A percentile compares a stretch with the other conserved stretches of the same genome.
Evolutionary conservation across 2,797 vertebrate genomes (phyloP).

Genomic region (Sebastes paucispinis): DNA sequence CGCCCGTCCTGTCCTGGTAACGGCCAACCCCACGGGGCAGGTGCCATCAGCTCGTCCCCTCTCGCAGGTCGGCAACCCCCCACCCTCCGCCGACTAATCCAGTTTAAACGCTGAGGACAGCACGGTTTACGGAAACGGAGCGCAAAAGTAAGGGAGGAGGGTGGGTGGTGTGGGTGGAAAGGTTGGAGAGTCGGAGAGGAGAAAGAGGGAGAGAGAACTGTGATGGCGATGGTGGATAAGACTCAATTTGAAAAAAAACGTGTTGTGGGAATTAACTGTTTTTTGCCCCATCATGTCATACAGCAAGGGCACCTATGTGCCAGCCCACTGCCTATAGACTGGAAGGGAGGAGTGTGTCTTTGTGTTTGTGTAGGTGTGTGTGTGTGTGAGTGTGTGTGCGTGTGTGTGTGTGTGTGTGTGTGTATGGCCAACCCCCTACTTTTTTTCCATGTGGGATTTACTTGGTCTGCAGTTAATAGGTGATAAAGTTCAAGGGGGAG

Average conservation of each 20-base stretch:
- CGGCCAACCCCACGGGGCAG: conserved; percentile 37
- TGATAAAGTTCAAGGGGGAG: conserved; percentile 82
- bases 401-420: neutral
- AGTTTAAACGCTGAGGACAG: conserved; percentile 74
- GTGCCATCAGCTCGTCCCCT: conserved; percentile 64
- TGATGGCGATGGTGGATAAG: conserved; percentile 73
- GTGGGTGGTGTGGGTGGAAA: conserved; percentile 33
- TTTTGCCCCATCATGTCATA: conserved; percentile 81
- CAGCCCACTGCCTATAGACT: conserved; percentile 50
- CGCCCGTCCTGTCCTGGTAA: conserved; percentile 43
- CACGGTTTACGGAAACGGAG: conserved; percentile 64
- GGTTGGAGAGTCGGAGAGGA: conserved; percentile 11
- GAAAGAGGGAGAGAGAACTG: conserved; percentile 20
- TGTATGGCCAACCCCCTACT: conserved; percentile 17
- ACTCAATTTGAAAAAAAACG: conserved; percentile 78
- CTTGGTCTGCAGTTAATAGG: conserved; percentile 83
- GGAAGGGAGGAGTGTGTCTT: conserved; percentile 2
- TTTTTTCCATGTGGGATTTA: conserved; percentile 75
- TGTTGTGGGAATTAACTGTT: conserved; percentile 81
- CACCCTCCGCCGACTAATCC: conserved; percentile 50
- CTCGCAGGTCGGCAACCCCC: conserved; percentile 55
- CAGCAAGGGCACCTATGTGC: conserved; percentile 72
- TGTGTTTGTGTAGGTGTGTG: conserved; percentile 19
- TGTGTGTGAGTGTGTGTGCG: neutral
- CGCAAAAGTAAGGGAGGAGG: conserved; percentile 16